These are phyloP conservation scores for Darevskia mixta DNA, from an alignment of 2,797 vertebrate species.

Conservation along the genomic window DNA sequence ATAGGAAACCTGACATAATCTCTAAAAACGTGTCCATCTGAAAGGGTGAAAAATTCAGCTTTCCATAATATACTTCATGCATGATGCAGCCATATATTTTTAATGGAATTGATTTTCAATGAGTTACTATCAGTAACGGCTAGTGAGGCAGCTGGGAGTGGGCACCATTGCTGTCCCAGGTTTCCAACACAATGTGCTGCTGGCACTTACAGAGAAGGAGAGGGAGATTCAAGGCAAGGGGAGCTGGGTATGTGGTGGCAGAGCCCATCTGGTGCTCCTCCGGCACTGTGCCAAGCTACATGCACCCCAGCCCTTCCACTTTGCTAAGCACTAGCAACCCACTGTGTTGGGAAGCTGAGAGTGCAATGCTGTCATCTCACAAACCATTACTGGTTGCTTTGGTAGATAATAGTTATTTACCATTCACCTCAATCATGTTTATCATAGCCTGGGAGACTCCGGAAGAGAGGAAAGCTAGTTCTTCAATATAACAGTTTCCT, in stretches of 20 bases:
- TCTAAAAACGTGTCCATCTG: neutral
- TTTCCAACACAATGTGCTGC: too few species aligned
- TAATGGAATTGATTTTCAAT: constrained; percentile 3
- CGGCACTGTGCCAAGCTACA: too few species aligned
- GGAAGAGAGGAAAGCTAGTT: neutral
- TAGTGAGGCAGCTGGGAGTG: too few species aligned
- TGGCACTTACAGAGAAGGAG: too few species aligned
- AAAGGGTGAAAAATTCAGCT: neutral
- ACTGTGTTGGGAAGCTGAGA: too few species aligned
- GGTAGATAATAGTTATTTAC: neutral
- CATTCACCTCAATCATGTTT: neutral
- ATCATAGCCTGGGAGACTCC: neutral
- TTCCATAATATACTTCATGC: neutral
- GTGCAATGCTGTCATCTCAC: too few species aligned
- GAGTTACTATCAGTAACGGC: neutral
- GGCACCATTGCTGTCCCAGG: too few species aligned
- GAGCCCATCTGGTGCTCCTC: too few species aligned
- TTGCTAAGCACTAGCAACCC: too few species aligned
- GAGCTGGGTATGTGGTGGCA: too few species aligned
- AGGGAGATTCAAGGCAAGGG: too few species aligned
- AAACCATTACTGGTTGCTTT: neutral
- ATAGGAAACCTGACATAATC: neutral
- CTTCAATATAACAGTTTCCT: neutral
- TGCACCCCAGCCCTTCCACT: too few species aligned
- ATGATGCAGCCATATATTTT: neutral